Evolutionary conservation across 2,888 invertebrate genomes (phyloP), one percentile per base, ranked within the genome.

Genomic region (Esperia sulphurella): DNA sequence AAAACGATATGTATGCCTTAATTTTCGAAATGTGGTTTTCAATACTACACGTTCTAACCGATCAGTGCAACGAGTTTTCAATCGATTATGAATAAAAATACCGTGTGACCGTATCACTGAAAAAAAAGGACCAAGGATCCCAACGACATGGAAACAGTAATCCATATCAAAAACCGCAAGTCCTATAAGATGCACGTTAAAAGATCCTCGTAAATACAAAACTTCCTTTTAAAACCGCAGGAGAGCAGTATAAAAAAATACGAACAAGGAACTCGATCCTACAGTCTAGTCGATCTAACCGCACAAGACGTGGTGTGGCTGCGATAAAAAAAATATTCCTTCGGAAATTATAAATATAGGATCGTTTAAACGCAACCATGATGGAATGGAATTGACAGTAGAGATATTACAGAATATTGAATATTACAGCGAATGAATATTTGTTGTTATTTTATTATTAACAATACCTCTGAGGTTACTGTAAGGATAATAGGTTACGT

Each of bases 141-240:
- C 52, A 54, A 46, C 57, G 66, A 76, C 74, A 81, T 79, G 82
- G 73, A 79, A 83, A 74, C 65, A 55, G 75, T 75, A 78, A 76
- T 76, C 71, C 66, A 76, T 74, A 76, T 72, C 70, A 59, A 55
- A 66, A 82, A 84, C 86, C 86, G 55, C 84, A 84, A 61, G 61
- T 55, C 65, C 63, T 63, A 62, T 61, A 65, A 54, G 51, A 9
- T 54, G 60, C 61, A 66, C 59, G 60, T 59, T 69, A 69, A 69
- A 66, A 60, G 54, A 61, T 49, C 48, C 58, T 59, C 50, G 55
- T 53, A 54, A 59, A 74, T 63, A 74, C 65, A 71, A 73, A 75
- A 79, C 83, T 83, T 86, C 86, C 86, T 82, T 62, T 54, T 75
- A 50, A 53, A 62, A 87, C 87, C 86, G 68, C 87, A 85, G 57